Percentiles rank a stretch among this genome's conserved stretches.
These are phyloP conservation scores for Bursaphelenchus okinawaensis DNA, from an alignment of 2,888 invertebrate genomes.

Conservation along the genomic window DNA sequence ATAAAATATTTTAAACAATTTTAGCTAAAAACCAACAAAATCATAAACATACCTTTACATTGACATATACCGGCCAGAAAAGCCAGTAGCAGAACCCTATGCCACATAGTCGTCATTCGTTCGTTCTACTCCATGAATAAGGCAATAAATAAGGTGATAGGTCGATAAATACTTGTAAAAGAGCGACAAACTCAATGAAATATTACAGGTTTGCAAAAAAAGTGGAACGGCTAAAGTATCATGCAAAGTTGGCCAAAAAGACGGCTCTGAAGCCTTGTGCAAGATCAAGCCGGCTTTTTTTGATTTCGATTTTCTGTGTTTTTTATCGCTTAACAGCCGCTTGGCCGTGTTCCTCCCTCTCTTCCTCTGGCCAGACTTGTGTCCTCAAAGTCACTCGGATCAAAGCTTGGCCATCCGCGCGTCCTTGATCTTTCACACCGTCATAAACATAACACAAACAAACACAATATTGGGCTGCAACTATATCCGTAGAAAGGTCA, in stretches of 20 bases:
- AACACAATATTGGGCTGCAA: constrained; percentile 4
- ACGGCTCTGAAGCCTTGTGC: neutral
- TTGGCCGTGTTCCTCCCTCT: neutral
- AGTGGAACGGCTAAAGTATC: too few species aligned
- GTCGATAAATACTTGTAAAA: neutral
- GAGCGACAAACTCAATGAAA: neutral
- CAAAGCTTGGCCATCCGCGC: neutral
- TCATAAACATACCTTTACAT: neutral
- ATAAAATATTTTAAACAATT: too few species aligned
- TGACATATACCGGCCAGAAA: neutral
- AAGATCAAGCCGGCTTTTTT: neutral
- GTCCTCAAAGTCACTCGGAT: neutral
- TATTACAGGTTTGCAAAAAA: too few species aligned
- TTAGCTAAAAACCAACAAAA: neutral
- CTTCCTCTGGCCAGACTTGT: neutral
- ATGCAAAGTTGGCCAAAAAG: too few species aligned
- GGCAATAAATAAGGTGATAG: neutral
- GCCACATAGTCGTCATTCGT: neutral
- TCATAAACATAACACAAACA: constrained; percentile 1
- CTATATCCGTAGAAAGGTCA: too few species aligned
- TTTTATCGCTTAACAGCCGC: neutral
- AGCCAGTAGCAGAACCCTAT: neutral
- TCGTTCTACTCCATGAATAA: neutral
- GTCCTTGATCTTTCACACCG: neutral
- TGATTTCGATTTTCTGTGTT: neutral